A percentile compares a stretch with the other conserved stretches of the same genome.
Conservation (phyloP, 2,113 vertebrate species). For the Catagonus wagneri region DNA sequence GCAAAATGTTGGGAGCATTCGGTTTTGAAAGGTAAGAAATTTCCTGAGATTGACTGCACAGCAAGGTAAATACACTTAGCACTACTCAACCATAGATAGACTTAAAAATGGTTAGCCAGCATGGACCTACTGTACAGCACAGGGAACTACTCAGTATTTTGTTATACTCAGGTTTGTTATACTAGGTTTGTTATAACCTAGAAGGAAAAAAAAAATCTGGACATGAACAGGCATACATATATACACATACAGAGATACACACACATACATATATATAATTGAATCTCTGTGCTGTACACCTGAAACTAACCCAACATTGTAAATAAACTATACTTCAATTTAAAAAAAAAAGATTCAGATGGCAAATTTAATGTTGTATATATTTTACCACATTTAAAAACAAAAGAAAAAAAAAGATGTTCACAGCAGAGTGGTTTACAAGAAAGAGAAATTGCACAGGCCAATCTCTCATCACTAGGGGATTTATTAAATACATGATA, state of each 20-base stretch:
- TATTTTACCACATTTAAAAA: constrained; percentile 17
- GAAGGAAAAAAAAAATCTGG: too few relatives aligned
- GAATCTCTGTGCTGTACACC: too few relatives aligned
- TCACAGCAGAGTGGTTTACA: background rate
- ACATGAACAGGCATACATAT: too few relatives aligned
- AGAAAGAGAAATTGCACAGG: background rate
- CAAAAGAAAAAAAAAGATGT: background rate
- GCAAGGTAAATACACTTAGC: background rate
- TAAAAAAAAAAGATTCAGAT: background rate
- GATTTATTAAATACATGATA: constrained; percentile 4
- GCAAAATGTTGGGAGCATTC: background rate
- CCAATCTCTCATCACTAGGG: background rate
- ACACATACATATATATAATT: too few relatives aligned
- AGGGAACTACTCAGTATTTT: too few relatives aligned
- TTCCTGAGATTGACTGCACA: background rate
- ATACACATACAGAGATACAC: too few relatives aligned
- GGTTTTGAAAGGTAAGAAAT: background rate
- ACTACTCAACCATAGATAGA: fast-evolving
- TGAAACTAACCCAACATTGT: too few relatives aligned
- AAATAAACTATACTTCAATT: too few relatives aligned
- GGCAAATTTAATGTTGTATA: background rate
- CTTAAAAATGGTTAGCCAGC: background rate
- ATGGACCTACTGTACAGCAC: too few relatives aligned
- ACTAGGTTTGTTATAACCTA: too few relatives aligned
- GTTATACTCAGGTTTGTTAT: too few relatives aligned